Evolutionary conservation across 2,113 vertebrate species (phyloP), one percentile per base, ranked within the genome.

Genomic region (Riparia riparia): DNA sequence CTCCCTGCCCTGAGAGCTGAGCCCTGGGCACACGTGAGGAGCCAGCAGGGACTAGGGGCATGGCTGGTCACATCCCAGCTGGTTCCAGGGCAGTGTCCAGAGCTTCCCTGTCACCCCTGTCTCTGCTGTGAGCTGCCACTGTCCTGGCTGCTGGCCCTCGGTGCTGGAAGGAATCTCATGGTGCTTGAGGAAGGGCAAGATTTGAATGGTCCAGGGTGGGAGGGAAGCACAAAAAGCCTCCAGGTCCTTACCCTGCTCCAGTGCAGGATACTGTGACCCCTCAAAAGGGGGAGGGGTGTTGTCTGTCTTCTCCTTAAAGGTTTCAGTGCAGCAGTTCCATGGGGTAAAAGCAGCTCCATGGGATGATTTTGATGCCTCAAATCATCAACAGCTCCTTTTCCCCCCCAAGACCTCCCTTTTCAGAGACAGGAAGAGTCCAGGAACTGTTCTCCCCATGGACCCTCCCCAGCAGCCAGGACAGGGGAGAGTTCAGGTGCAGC

Each of bases 21-120:
- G 49, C 65, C 65, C 31, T 31, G 66, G 39, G 50, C 28, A 37
- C 0, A 0, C 12, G 28, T 5, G 7, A 85, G 70, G 28, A 71
- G 26, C 8, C 7, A 1, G n/a, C 4, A 2, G 32, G 66, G 45
- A n/a, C 14, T 31, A 22, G 7, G 7, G 49, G 44, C 28, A 8
- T 0, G 1, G 29, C 18, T 68, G 56, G 9, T 17, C 44, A 51
- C 29, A 60, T 39, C 45, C n/a, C 19, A 22, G 34, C 58, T 22
- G 54, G 5, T 41, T 4, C 1, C 26, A 69, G 45, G 26, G 11
- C 28, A 41, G 69, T 12, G 20, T 26, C 64, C 4, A 8, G 56
- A 78, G 41, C 54, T 49, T 32, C 63, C 45, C 41, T 63, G 49
- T 39, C 34, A 13, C 17, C 29, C 25, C 56, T 21, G 8, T 26